phyloP scores from a whole-genome alignment of 2,113 vertebrate genomes.

The Nymphicus hollandicus region DNA sequence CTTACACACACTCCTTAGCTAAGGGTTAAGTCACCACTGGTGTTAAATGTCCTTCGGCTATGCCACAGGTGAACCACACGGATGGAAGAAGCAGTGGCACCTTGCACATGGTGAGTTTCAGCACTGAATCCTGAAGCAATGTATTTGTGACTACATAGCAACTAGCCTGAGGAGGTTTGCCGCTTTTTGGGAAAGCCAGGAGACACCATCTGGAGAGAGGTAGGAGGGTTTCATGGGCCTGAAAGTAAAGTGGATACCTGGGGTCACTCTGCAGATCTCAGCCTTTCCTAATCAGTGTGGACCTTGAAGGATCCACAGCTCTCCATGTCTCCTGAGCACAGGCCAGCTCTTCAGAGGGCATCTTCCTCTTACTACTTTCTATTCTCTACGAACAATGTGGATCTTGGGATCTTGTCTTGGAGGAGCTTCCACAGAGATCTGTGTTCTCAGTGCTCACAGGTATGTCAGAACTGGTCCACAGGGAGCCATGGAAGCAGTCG shows the following conservation, averaged over 20 bases:
- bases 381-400: background rate
- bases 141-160: rapidly evolving
- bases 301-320: background rate
- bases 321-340: background rate
- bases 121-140: background rate
- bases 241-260: background rate
- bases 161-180: background rate
- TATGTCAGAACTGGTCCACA: rapidly evolving
- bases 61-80: rapidly evolving
- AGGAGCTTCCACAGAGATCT: background rate
- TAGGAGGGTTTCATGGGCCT: background rate
- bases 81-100: background rate
- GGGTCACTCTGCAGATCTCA: background rate
- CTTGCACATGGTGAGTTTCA: background rate
- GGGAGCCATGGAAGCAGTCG: background rate
- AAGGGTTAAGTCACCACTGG: background rate
- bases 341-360: background rate
- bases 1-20: background rate
- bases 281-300: background rate
- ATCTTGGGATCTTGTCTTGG: background rate
- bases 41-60: background rate
- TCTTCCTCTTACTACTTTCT: background rate
- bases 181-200: background rate
- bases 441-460: background rate
- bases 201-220: background rate